Percentiles rank a stretch among this genome's conserved stretches.
phyloP scores from a whole-genome alignment of 2,113 vertebrate species.

The Gallinago jamesoni region DNA sequence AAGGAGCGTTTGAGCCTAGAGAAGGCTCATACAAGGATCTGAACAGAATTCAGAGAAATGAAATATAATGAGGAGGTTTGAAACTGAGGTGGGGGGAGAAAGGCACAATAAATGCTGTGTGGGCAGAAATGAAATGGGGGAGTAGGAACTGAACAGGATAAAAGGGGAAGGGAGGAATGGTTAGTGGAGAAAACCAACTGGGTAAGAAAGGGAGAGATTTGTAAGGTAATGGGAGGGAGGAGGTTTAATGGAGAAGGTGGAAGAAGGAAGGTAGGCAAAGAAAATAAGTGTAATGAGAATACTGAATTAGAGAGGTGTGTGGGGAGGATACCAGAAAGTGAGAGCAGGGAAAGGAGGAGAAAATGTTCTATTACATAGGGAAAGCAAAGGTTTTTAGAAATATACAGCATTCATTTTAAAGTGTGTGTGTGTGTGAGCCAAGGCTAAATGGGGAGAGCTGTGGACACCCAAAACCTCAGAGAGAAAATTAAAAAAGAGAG shows the following conservation, averaged over 20 bases:
- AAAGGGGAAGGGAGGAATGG: conserved; percentile 4
- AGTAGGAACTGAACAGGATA: not conserved
- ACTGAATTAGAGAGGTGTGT: not conserved
- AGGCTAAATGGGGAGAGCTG: not conserved
- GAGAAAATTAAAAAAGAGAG: not conserved
- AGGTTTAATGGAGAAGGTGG: not conserved
- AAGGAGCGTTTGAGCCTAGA: not conserved
- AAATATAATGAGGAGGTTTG: conserved; percentile 13
- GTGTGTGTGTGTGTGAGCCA: not conserved
- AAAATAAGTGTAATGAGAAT: not conserved
- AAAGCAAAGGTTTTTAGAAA: not conserved
- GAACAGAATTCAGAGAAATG: conserved; percentile 8
- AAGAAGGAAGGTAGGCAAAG: not conserved
- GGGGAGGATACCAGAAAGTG: not conserved
- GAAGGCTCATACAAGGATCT: not conserved
- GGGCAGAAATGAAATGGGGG: conserved; percentile 14
- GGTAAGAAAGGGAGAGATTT: not conserved
- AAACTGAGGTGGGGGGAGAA: not conserved
- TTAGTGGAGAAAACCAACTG: not conserved
- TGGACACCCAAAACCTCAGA: not conserved
- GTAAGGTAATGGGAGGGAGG: not conserved
- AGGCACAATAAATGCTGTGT: not conserved
- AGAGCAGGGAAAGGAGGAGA: not conserved
- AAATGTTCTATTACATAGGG: not conserved
- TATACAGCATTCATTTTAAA: not conserved